These are phyloP conservation scores for Budorcas taxicolor DNA, from an alignment of 2,113 vertebrate genomes.

Conservation along the genomic window DNA sequence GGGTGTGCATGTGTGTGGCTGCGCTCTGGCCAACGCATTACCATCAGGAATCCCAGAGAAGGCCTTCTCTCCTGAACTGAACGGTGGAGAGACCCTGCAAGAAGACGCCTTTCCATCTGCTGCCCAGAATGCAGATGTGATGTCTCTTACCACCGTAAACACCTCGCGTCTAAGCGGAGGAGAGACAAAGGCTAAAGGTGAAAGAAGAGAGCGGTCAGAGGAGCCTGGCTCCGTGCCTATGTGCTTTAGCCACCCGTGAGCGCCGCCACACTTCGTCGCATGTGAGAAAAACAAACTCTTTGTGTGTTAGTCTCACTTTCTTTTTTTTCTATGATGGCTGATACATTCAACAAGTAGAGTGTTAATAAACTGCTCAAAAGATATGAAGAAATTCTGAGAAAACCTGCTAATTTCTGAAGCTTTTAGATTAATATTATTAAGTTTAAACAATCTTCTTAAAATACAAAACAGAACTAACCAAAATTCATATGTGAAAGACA, in stretches of 20 bases:
- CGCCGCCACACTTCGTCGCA: not conserved
- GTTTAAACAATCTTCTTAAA: not conserved
- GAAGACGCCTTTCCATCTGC: not conserved
- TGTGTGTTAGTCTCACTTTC: not conserved
- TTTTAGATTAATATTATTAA: not conserved
- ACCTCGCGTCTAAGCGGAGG: not conserved
- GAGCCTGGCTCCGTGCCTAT: not conserved
- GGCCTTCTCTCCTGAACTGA: not conserved
- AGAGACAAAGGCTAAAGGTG: not conserved
- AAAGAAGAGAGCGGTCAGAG: not conserved
- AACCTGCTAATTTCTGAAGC: not conserved
- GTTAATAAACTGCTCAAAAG: conserved; percentile 1
- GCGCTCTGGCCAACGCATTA: too few relatives aligned
- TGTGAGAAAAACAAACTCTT: not conserved
- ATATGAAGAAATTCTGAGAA: not conserved
- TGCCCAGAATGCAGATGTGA: not conserved
- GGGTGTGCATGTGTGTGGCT: not conserved
- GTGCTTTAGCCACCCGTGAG: not conserved
- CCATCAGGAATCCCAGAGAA: not conserved
- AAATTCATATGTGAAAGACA: not conserved
- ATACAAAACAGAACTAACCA: not conserved
- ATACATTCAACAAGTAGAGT: not conserved
- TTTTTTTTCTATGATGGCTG: not conserved
- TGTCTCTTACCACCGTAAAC: not conserved
- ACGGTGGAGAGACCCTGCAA: not conserved